These are phyloP conservation scores for Aythya baeri DNA, from an alignment of 2,113 vertebrate genomes.

Conservation along the genomic window DNA sequence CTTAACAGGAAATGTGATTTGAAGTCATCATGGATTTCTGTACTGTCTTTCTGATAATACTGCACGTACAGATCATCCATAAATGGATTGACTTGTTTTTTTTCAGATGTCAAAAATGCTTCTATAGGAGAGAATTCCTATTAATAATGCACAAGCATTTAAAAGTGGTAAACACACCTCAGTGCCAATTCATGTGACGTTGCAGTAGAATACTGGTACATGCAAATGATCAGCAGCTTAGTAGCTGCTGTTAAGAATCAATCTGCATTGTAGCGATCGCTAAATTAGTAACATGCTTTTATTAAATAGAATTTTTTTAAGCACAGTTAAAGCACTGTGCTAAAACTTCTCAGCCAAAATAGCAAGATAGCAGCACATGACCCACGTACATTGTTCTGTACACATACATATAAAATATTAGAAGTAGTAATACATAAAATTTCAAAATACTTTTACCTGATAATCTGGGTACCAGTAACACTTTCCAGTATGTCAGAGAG, in stretches of 20 bases:
- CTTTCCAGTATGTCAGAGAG: constrained; percentile 96
- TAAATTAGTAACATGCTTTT: background rate
- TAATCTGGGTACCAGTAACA: constrained; percentile 88
- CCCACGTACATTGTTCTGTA: background rate
- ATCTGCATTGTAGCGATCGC: background rate
- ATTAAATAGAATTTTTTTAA: background rate
- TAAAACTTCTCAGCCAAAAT: background rate
- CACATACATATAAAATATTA: background rate
- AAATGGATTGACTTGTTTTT: background rate
- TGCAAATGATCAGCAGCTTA: background rate
- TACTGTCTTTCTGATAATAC: background rate
- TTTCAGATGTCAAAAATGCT: background rate
- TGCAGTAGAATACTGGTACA: background rate
- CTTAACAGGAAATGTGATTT: background rate
- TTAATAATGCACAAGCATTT: background rate
- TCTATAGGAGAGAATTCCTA: background rate
- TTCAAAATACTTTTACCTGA: constrained; percentile 82
- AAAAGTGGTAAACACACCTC: background rate
- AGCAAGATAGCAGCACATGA: background rate
- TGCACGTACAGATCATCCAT: background rate
- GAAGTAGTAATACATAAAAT: background rate
- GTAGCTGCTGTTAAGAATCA: background rate
- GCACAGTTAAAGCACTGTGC: background rate
- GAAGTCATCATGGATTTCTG: background rate
- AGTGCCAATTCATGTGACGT: background rate